phyloP scores from a whole-genome alignment of 2,797 vertebrate genomes.

The Lacerta agilis region DNA sequence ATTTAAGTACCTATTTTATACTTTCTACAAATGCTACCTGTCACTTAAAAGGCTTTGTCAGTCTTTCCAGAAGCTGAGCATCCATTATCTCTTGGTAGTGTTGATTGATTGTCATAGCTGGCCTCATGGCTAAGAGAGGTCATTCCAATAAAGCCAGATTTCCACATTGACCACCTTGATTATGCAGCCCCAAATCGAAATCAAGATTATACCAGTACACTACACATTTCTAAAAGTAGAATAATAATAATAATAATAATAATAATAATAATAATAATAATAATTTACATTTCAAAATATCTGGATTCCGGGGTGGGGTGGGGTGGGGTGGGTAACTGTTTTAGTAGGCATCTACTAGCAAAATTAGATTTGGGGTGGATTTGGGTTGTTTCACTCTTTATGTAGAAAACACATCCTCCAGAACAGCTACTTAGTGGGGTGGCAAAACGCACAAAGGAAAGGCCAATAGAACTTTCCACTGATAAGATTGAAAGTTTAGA shows the following conservation, averaged over 20 bases:
- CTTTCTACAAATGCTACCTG: conserved; percentile 33
- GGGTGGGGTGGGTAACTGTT: too few species aligned
- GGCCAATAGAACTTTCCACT: conserved; percentile 19
- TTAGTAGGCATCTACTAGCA: neutral
- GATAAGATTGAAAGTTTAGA: conserved; percentile 6
- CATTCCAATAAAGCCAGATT: conserved; percentile 39
- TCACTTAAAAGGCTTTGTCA: conserved; percentile 42
- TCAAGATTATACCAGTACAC: neutral
- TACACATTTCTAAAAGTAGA: neutral
- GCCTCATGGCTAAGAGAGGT: conserved; percentile 30
- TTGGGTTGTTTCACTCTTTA: neutral
- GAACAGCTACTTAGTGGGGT: neutral
- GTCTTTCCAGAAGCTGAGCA: conserved; percentile 51
- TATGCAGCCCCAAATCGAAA: neutral
- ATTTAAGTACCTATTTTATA: conserved; percentile 44
- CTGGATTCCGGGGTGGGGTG: neutral
- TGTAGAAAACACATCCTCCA: neutral
- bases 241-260: too few species aligned
- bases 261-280: neutral
- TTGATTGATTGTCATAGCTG: conserved; percentile 45
- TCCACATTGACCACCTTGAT: neutral
- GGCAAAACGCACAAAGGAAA: neutral
- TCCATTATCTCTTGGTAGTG: conserved; percentile 39
- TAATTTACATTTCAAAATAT: conserved; percentile 13
- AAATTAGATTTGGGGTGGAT: neutral